These are phyloP conservation scores for Trisateles emortualis DNA, from an alignment of 2,888 invertebrate genomes.

Conservation along the genomic window DNA sequence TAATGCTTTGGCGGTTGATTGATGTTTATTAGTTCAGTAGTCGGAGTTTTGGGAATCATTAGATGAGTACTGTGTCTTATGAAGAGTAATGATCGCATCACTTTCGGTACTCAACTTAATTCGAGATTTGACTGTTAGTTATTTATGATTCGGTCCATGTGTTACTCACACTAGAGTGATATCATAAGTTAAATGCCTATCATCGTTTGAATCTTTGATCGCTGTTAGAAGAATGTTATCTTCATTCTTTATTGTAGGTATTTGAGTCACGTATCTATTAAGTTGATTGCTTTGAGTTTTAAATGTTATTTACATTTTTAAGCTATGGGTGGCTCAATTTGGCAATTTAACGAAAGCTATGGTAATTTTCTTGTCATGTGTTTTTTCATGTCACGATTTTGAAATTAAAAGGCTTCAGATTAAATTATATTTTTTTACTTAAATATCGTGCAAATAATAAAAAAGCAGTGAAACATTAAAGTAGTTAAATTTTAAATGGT, in stretches of 20 bases:
- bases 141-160: constrained; percentile 72
- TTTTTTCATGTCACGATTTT: not conserved
- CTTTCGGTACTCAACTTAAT: constrained; percentile 83
- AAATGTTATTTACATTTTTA: constrained; percentile 15
- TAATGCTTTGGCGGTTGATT: constrained; percentile 81
- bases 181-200: constrained; percentile 52
- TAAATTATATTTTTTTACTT: too few species aligned
- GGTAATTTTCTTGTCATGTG: not conserved
- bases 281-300: constrained; percentile 21
- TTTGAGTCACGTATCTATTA: constrained; percentile 37
- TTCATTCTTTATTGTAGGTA: constrained; percentile 37
- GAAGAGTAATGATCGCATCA: constrained; percentile 81
- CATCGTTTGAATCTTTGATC: constrained; percentile 46
- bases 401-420: too few species aligned
- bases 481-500: too few species aligned
- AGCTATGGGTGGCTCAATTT: constrained; percentile 10
- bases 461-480: too few species aligned
- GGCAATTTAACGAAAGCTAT: constrained; percentile 13
- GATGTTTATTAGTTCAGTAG: constrained; percentile 86
- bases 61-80: constrained; percentile 80
- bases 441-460: too few species aligned
- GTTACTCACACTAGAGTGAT: constrained; percentile 68
- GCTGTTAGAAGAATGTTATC: constrained; percentile 36
- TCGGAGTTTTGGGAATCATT: constrained; percentile 84
- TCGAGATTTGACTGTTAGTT: constrained; percentile 74